These are phyloP conservation scores for Osmoderma eremita DNA, from an alignment of 2,888 invertebrate species.

Conservation along the genomic window DNA sequence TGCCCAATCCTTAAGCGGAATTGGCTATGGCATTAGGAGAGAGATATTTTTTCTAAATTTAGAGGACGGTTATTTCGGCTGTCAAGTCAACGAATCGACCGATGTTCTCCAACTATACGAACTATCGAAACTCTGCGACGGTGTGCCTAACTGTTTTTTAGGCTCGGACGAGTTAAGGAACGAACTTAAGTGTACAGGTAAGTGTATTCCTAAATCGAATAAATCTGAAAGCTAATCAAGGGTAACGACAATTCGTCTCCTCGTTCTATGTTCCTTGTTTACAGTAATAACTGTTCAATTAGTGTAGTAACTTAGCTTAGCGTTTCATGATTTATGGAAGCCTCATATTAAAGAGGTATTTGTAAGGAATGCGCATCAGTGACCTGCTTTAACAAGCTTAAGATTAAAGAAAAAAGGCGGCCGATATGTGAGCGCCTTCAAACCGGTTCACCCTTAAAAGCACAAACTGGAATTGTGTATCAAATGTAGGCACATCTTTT, in stretches of 20 bases:
- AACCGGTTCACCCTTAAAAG: slow-evolving; percentile 20
- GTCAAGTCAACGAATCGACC: slow-evolving; percentile 96
- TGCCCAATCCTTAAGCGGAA: slow-evolving; percentile 83
- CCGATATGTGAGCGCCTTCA: neutral
- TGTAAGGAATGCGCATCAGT: slow-evolving; percentile 23
- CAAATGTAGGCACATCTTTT: slow-evolving; percentile 12
- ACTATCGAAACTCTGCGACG: slow-evolving; percentile 94
- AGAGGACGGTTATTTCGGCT: slow-evolving; percentile 97
- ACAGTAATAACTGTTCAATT: slow-evolving; percentile 23
- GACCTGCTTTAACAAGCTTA: slow-evolving; percentile 18
- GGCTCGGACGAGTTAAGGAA: slow-evolving; percentile 90
- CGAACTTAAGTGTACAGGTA: slow-evolving; percentile 94
- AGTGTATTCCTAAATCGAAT: slow-evolving; percentile 57
- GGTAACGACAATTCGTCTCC: too few species aligned
- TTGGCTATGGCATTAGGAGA: slow-evolving; percentile 85
- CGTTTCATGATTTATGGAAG: slow-evolving; percentile 12
- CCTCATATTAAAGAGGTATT: slow-evolving; percentile 11
- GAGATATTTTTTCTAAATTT: slow-evolving; percentile 97
- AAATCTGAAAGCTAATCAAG: neutral
- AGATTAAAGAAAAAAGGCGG: neutral
- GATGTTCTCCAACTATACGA: slow-evolving; percentile 95
- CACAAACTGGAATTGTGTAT: slow-evolving; percentile 15
- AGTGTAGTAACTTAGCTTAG: slow-evolving; percentile 9
- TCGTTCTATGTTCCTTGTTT: neutral
- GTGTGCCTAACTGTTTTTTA: slow-evolving; percentile 87